phyloP scores from a whole-genome alignment of 1,140 invertebrate genomes.

The Neodiprion virginianus region DNA sequence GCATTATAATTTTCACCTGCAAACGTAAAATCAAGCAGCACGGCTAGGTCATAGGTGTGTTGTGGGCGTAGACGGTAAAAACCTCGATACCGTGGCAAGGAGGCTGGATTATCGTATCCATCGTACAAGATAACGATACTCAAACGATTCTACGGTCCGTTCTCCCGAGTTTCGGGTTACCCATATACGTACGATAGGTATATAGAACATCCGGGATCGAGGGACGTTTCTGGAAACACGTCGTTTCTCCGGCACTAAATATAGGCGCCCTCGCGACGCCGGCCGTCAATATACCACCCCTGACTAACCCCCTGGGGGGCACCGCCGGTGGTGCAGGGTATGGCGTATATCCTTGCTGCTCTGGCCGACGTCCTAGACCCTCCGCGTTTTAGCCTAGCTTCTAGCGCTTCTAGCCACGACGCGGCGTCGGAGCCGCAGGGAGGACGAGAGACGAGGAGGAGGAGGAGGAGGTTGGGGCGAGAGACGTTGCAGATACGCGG shows the following conservation, averaged over 20 bases:
- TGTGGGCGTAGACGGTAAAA: too few relatives aligned
- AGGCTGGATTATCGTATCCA: neutral
- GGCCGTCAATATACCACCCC: constrained; percentile 62
- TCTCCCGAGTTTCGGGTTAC: too few relatives aligned
- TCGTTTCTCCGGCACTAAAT: constrained; percentile 59
- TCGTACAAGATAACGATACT: too few relatives aligned
- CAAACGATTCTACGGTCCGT: too few relatives aligned
- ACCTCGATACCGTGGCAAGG: neutral
- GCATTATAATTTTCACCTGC: too few relatives aligned
- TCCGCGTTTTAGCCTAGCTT: constrained; percentile 57
- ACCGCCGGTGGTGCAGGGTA: constrained; percentile 41
- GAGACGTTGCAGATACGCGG: constrained; percentile 55
- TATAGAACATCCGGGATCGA: too few relatives aligned
- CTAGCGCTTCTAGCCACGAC: constrained; percentile 44
- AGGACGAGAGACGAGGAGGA: constrained; percentile 22
- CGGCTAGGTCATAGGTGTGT: too few relatives aligned
- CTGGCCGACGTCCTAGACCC: constrained; percentile 37
- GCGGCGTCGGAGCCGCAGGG: constrained; percentile 17
- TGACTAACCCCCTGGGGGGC: constrained; percentile 58
- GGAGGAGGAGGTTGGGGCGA: constrained; percentile 20
- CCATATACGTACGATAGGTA: constrained; percentile 27
- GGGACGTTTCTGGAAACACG: constrained; percentile 53
- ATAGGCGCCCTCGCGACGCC: constrained; percentile 63
- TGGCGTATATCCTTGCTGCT: constrained; percentile 44
- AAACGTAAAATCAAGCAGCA: too few relatives aligned